Conservation (phyloP, 2,888 invertebrate species). For the Protonemura montana region DNA sequence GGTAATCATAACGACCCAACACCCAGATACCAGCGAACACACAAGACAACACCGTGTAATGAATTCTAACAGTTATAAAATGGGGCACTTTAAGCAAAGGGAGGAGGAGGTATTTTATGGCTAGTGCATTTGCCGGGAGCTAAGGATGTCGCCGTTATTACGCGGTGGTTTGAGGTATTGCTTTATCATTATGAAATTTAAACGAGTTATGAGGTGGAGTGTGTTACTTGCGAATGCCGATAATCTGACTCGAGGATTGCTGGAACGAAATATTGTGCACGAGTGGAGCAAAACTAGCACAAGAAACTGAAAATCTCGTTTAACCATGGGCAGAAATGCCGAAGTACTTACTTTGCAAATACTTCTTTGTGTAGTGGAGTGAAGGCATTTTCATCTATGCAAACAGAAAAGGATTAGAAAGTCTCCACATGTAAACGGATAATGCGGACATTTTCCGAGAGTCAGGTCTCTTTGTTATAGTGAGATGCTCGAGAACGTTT, state of each 20-base stretch:
- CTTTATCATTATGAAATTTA: not conserved
- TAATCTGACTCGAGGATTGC: not conserved
- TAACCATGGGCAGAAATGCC: not conserved
- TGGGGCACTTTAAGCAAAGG: not conserved
- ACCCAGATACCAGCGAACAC: not conserved
- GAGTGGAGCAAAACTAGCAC: too few relatives aligned
- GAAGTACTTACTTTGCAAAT: not conserved
- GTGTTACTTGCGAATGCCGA: not conserved
- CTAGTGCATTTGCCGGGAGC: not conserved
- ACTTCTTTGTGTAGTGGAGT: not conserved
- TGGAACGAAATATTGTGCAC: not conserved
- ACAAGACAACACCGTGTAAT: slow-evolving; percentile 22
- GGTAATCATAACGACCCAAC: slow-evolving; percentile 16
- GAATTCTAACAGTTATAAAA: slow-evolving; percentile 33
- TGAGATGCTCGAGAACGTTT: not conserved
- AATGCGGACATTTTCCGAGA: not conserved
- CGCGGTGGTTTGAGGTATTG: not conserved
- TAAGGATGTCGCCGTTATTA: not conserved
- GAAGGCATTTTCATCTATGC: not conserved
- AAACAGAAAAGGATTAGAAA: not conserved
- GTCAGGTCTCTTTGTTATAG: not conserved
- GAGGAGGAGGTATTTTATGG: not conserved
- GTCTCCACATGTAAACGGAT: not conserved
- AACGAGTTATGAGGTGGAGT: not conserved
- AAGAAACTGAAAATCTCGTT: too few relatives aligned